These are phyloP conservation scores for Gasterosteus nipponicus DNA, from an alignment of 2,113 vertebrate genomes.

Conservation along the genomic window DNA sequence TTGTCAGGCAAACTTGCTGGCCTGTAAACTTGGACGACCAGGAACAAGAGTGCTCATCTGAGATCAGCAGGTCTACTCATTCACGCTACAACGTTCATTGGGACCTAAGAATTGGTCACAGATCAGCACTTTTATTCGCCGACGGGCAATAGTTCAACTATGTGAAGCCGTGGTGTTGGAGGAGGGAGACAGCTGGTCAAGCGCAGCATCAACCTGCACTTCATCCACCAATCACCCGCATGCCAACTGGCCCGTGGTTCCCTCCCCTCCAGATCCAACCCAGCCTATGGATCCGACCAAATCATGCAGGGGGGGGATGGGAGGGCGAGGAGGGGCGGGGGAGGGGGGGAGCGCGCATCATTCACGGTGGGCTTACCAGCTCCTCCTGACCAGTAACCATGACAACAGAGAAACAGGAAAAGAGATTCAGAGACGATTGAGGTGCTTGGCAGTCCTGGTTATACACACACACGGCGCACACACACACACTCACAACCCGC, in stretches of 20 bases:
- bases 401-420: constrained; percentile 64
- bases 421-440: constrained; percentile 65
- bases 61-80: not conserved
- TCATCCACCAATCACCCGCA: constrained; percentile 47
- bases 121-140: constrained; percentile 44
- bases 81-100: not conserved
- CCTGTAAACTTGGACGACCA: not conserved
- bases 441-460: constrained; percentile 44
- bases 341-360: constrained; percentile 6
- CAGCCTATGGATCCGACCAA: constrained; percentile 51
- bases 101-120: constrained; percentile 13
- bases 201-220: constrained; percentile 21
- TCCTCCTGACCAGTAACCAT: constrained; percentile 73
- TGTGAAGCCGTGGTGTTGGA: constrained; percentile 15
- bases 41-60: constrained; percentile 56
- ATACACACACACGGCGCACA: not conserved
- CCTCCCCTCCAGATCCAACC: constrained; percentile 28
- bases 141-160: constrained; percentile 22
- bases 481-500: not conserved
- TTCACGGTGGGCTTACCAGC: constrained; percentile 69
- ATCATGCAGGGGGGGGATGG: constrained; percentile 63
- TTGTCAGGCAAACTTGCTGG: constrained; percentile 26
- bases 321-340: not conserved
- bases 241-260: constrained; percentile 44
- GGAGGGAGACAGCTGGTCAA: constrained; percentile 24